Base-by-base conservation (phyloP, 2,113 vertebrate species). In the Scytalopus superciliaris region DNA sequence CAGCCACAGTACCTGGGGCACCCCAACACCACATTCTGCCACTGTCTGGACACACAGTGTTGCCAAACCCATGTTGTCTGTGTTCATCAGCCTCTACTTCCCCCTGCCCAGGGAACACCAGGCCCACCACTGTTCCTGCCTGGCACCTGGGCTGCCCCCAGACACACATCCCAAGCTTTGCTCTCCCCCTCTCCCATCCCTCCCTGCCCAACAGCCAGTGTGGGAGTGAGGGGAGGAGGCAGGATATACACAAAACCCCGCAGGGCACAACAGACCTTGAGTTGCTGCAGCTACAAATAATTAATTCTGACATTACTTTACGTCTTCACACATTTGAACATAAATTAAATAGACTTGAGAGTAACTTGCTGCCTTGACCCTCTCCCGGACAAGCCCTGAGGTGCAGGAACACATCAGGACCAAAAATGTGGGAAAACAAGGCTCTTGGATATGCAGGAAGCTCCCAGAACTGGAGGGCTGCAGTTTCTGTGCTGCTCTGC, bases 111-210 rank as follows among this genome's bases (percentile, higher is more conserved):
- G 66, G 90, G 79, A 76, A 17, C 40, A 28, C 40, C 7, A 2
- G 0, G 0, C 33, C 64, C 49, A 33, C 28, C 24, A 37, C 12
- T 13, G 2, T 22, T 45, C 33, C 84, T 7, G 11, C 55, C 42
- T 1, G 0, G 39, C 11, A 2, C 22, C 75, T 2, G 0, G 55
- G 13, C 40, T 25, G 27, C 33, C 4, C 0, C 14, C 6, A 47
- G 18, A 49, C 2, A 8, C 42, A 27, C 60, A 30, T 5, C 39
- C 44, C 1, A 1, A 0, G 5, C 13, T 64, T 59, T 75, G 40
- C 49, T 62, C 24, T 47, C 1, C 1, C 31, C 37, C 31, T 56
- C 39, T 81, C 45, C 50, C 53, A 15, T 12, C 49, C n/a, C 27
- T 55, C 44, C 49, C 39, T 3, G 3, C 15, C 5, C 49, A 78